phyloP scores from a whole-genome alignment of 2,888 invertebrate species.

The Cephonodes hylas region DNA sequence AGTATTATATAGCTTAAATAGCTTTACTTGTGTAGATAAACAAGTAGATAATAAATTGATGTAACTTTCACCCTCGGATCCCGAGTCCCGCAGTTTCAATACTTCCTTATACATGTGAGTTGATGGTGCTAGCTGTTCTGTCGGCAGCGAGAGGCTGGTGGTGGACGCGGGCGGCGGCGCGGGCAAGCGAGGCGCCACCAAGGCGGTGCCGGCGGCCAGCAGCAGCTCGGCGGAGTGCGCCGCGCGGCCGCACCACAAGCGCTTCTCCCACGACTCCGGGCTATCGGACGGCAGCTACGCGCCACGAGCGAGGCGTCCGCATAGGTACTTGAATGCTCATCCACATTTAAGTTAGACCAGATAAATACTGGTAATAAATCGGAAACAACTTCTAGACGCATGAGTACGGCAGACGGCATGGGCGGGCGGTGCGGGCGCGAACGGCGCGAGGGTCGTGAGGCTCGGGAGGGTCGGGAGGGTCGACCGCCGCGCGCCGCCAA shows the following conservation, averaged over 20 bases:
- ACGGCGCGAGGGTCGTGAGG: constrained; percentile 13
- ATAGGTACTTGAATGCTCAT: constrained; percentile 33
- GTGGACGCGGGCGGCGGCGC: constrained; percentile 56
- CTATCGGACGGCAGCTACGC: constrained; percentile 60
- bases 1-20: too few species aligned
- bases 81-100: too few species aligned
- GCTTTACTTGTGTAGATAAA: too few species aligned
- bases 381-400: not conserved
- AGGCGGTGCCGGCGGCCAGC: not conserved
- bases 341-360: not conserved
- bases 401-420: constrained; percentile 19
- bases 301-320: constrained; percentile 36
- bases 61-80: too few species aligned
- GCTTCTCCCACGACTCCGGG: constrained; percentile 66
- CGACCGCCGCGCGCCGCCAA: constrained; percentile 18
- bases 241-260: constrained; percentile 38
- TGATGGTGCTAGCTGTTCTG: not conserved
- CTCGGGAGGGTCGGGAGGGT: constrained; percentile 21
- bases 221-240: constrained; percentile 12
- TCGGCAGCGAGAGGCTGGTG: constrained; percentile 44
- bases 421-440: constrained; percentile 16
- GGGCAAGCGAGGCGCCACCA: not conserved
- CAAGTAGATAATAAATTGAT: too few species aligned
- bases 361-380: not conserved
- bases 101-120: too few species aligned